Conservation (phyloP, 2,113 vertebrate genomes). For the Syrrhaptes paradoxus region DNA sequence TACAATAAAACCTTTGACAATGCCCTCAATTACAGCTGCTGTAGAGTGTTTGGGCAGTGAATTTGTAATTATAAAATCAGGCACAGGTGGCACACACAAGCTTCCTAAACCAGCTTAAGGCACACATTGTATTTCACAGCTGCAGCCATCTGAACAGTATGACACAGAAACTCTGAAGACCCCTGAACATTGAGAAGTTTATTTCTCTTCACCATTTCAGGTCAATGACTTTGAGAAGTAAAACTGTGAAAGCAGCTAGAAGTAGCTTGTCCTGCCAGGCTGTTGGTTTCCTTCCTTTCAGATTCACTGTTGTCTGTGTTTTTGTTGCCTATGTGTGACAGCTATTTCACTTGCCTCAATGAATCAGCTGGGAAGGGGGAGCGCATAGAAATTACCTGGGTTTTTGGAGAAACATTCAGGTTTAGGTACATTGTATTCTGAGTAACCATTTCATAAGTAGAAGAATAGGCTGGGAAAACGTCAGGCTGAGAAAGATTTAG, state of each 20-base stretch:
- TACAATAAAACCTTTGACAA: neutral
- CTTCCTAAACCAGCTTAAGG: neutral
- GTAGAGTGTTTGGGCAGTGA: neutral
- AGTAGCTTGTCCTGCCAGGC: neutral
- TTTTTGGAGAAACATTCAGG: neutral
- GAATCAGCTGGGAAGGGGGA: neutral
- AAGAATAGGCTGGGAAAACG: neutral
- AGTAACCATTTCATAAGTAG: neutral
- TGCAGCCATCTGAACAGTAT: rapidly evolving
- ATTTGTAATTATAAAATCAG: neutral
- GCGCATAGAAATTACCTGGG: rapidly evolving
- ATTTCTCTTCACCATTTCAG: neutral
- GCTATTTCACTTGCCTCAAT: neutral
- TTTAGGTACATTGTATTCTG: neutral
- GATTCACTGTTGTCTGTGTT: neutral
- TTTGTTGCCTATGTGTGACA: neutral
- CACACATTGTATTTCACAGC: neutral
- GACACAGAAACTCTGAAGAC: neutral
- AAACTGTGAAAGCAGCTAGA: neutral
- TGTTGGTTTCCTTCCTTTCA: neutral
- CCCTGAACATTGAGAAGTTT: neutral
- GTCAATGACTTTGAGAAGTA: neutral
- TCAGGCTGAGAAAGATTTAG: neutral
- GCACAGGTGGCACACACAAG: rapidly evolving
- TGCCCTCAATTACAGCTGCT: neutral